Conservation (phyloP, 2,888 invertebrate genomes). For the Eurois occulta region DNA sequence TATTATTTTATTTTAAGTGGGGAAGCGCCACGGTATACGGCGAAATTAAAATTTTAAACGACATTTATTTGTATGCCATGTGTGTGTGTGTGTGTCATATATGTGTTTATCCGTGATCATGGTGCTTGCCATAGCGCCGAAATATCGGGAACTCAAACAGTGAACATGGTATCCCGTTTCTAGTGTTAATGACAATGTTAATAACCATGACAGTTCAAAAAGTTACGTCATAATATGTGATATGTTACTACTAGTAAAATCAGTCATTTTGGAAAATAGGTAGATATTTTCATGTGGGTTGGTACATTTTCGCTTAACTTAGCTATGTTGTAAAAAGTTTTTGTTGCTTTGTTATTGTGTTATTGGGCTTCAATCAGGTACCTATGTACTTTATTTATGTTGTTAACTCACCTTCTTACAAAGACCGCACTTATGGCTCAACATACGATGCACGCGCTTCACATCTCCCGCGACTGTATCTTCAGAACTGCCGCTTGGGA, state of each 20-base stretch:
- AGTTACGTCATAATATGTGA: no score
- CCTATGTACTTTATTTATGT: not conserved
- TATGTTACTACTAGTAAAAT: no score
- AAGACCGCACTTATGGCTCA: not conserved
- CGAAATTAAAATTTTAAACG: not conserved
- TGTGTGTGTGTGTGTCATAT: no score
- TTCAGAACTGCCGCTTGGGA: not conserved
- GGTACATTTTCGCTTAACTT: not conserved
- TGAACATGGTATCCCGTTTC: no score
- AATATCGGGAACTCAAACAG: no score
- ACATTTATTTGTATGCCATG: no score
- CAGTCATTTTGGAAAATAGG: no score
- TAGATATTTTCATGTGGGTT: not conserved
- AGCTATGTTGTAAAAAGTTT: not conserved
- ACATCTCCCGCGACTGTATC: not conserved
- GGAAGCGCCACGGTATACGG: no score
- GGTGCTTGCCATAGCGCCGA: no score
- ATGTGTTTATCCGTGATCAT: no score
- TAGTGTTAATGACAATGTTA: no score
- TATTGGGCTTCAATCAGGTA: not conserved
- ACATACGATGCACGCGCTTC: not conserved
- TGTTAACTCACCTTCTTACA: conserved; percentile 7
- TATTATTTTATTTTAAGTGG: not conserved
- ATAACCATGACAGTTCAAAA: no score
- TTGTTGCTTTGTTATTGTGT: not conserved